phyloP scores from a whole-genome alignment of 2,113 vertebrate genomes.

The Leucopternis melanops region DNA sequence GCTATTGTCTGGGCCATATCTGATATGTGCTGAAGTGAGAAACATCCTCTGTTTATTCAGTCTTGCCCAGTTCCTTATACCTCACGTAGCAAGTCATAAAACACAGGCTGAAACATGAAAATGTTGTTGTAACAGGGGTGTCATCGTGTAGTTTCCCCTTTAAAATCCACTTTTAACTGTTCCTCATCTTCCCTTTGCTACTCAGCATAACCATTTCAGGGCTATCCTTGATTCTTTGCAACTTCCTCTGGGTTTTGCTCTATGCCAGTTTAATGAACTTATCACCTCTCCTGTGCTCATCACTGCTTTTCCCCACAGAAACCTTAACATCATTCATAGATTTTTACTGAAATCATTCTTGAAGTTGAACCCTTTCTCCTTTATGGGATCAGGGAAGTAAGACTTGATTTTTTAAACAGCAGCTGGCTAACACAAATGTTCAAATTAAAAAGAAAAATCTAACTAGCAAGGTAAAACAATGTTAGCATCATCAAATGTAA shows the following conservation, averaged over 20 bases:
- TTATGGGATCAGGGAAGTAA: background rate
- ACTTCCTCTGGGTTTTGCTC: background rate
- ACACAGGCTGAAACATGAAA: background rate
- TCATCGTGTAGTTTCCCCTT: background rate
- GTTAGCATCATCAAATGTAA: fast-evolving
- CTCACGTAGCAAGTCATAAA: background rate
- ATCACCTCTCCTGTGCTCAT: background rate
- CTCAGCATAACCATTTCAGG: background rate
- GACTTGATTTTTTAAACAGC: background rate
- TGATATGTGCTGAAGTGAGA: background rate
- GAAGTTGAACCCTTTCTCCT: background rate
- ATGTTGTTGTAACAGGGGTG: background rate
- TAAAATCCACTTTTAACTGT: background rate
- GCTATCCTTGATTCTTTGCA: background rate
- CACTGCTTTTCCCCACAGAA: background rate
- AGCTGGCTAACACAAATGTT: background rate
- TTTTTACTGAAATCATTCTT: background rate
- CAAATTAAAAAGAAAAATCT: background rate
- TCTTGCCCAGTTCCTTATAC: background rate
- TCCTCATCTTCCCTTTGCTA: background rate
- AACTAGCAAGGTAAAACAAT: background rate
- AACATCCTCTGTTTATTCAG: background rate
- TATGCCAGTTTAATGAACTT: background rate
- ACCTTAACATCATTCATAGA: background rate
- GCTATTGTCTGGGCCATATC: background rate